Evolutionary conservation across 1,140 invertebrate species (phyloP), one percentile per base, ranked within the genome.

Genomic region (Pseudomyrmex gracilis): DNA sequence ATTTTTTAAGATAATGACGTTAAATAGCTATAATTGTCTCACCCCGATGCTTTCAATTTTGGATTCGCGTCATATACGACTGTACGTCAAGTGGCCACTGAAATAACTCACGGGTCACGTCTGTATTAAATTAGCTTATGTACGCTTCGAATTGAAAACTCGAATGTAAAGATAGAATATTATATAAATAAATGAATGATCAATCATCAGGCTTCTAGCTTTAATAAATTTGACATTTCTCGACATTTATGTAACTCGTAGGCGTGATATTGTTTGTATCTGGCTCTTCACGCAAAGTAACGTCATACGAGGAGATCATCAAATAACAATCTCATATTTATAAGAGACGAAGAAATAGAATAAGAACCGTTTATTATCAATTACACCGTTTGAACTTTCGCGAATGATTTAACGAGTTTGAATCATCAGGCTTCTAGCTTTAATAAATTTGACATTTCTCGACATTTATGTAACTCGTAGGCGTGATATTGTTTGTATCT

Each of bases 321-420:
- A 45, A 22, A 68, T 68, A 57, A 34, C 4, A 70, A 15, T 68
- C 13, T 5, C 24, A 68, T 47, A 45, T n/a, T 15, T 5, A n/a
- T n/a, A 34, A 15, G 2, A 45, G 70, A 12, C 57, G 47, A n/a
- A 10, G 7, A 0, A 17, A 45, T 24, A n/a, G n/a, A n/a, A 22
- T 43, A 67, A 68, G 2, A 57, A 12, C 5, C 34, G 43, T 47
- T 78, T 47, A 78, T n/a, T 78, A 78, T n/a, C n/a, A 78, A 78
- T 78, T 58, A 47, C 12, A 22, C 7, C 53, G 34, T 70, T 68
- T 78, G 43, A 78, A 78, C 64, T 68, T 77, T 68, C 12, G 24
- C 7, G 13, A 78, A 78, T 57, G n/a, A 45, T 57, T 55, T 57
- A 22, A 70, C 45, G 1, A 2, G 15, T n/a, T 57, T 78, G 51